phyloP scores from a whole-genome alignment of 2,888 invertebrate genomes.

The Argyra leucocephala region DNA sequence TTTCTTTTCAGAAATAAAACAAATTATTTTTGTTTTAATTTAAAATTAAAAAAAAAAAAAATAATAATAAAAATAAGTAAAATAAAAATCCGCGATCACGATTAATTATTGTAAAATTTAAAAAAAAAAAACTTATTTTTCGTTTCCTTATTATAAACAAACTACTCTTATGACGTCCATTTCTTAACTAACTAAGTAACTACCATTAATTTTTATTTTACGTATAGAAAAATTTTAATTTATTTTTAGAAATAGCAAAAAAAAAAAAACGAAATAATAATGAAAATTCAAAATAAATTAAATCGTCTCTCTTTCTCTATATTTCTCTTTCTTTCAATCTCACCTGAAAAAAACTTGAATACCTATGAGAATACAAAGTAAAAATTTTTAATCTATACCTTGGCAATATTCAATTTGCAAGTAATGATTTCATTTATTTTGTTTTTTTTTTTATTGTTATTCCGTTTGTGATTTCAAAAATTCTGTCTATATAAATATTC shows the following conservation, averaged over 20 bases:
- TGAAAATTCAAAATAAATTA: not conserved
- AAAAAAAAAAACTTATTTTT: too few species aligned
- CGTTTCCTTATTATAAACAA: not conserved
- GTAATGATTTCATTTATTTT: too few species aligned
- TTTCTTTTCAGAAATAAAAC: too few species aligned
- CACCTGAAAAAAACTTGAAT: not conserved
- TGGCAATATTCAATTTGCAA: too few species aligned
- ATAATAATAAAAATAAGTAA: not conserved
- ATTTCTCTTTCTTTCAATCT: not conserved
- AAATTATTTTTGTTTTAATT: not conserved
- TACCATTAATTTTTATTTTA: not conserved
- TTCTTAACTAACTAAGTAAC: not conserved
- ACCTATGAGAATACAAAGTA: too few species aligned
- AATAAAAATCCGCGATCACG: not conserved
- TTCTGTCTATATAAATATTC: too few species aligned
- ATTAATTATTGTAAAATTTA: too few species aligned
- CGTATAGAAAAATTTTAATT: not conserved
- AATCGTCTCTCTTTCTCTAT: not conserved
- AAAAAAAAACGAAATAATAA: not conserved
- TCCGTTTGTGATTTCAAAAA: too few species aligned
- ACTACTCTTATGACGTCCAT: not conserved
- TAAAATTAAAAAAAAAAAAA: not conserved
- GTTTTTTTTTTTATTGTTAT: too few species aligned
- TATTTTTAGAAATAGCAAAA: not conserved
- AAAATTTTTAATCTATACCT: too few species aligned